Conservation (phyloP, 2,888 invertebrate species). For the Marronus borbonicus region DNA sequence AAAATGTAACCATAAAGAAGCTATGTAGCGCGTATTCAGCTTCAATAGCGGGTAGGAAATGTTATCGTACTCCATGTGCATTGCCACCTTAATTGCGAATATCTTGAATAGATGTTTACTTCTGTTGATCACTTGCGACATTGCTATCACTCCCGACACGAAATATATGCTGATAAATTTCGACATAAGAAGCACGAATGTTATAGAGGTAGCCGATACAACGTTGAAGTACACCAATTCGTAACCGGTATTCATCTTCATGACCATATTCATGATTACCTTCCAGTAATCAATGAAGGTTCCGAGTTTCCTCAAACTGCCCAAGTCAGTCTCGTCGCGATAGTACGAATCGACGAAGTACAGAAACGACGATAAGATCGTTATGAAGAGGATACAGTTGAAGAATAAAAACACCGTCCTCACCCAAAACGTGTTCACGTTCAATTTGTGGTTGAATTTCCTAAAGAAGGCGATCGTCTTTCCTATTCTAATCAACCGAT, state of each 20-base stretch:
- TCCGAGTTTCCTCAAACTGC: background rate
- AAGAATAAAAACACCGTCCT: slow-evolving; percentile 36
- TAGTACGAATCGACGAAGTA: slow-evolving; percentile 38
- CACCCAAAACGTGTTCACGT: slow-evolving; percentile 47
- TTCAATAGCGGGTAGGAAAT: slow-evolving; percentile 37
- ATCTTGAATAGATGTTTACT: slow-evolving; percentile 42
- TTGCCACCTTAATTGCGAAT: slow-evolving; percentile 26
- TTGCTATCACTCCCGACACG: slow-evolving; percentile 36
- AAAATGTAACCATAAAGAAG: slow-evolving; percentile 46
- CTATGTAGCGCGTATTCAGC: slow-evolving; percentile 38
- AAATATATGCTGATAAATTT: slow-evolving; percentile 41
- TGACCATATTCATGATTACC: slow-evolving; percentile 46
- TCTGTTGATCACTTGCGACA: slow-evolving; percentile 37
- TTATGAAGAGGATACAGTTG: slow-evolving; percentile 17
- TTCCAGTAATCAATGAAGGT: slow-evolving; percentile 31
- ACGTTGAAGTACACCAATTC: background rate
- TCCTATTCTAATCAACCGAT: slow-evolving; percentile 37
- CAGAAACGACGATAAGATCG: slow-evolving; percentile 23
- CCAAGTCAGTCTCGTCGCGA: background rate
- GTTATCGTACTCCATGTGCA: slow-evolving; percentile 32
- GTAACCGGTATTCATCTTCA: slow-evolving; percentile 45
- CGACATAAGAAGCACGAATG: slow-evolving; percentile 35
- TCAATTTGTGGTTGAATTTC: slow-evolving; percentile 24
- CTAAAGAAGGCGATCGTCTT: slow-evolving; percentile 21
- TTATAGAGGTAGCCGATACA: slow-evolving; percentile 18